These are phyloP conservation scores for Pteropus alecto DNA, from an alignment of 2,113 vertebrate genomes.

Conservation along the genomic window DNA sequence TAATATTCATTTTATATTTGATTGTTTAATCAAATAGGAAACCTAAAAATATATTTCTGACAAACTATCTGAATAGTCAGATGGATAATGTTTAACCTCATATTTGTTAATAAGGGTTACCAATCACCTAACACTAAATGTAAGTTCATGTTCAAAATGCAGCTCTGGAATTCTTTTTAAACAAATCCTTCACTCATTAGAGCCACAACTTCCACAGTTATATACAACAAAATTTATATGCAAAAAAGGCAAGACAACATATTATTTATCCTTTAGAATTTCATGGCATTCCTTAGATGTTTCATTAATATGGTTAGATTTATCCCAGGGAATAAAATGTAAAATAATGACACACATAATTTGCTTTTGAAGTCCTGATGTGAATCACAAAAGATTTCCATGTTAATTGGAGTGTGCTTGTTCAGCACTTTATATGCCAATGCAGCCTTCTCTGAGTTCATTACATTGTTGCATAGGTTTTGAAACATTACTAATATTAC, in stretches of 20 bases:
- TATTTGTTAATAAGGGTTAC: background rate
- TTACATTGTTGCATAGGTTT: slow-evolving; percentile 37
- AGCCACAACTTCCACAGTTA: background rate
- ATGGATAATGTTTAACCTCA: background rate
- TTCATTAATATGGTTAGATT: slow-evolving; percentile 44
- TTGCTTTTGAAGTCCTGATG: slow-evolving; percentile 51
- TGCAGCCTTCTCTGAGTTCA: slow-evolving; percentile 1
- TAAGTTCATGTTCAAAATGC: slow-evolving; percentile 25
- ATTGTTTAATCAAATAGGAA: background rate
- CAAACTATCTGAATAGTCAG: background rate
- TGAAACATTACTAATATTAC: slow-evolving; percentile 44
- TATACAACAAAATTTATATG: background rate
- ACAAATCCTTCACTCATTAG: background rate
- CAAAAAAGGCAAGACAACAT: background rate
- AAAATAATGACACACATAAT: slow-evolving; percentile 49
- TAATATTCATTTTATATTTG: background rate
- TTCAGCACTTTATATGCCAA: slow-evolving; percentile 42
- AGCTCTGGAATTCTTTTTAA: slow-evolving; percentile 9
- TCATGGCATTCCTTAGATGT: slow-evolving; percentile 45
- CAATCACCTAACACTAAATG: background rate
- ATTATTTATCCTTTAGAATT: slow-evolving; percentile 40
- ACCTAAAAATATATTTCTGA: background rate
- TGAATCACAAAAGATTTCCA: slow-evolving; percentile 26
- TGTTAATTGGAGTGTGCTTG: slow-evolving; percentile 45
- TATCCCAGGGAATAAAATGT: slow-evolving; percentile 50